Conservation (phyloP, 2,888 invertebrate genomes). For the Carpatolechia fugitivella region DNA sequence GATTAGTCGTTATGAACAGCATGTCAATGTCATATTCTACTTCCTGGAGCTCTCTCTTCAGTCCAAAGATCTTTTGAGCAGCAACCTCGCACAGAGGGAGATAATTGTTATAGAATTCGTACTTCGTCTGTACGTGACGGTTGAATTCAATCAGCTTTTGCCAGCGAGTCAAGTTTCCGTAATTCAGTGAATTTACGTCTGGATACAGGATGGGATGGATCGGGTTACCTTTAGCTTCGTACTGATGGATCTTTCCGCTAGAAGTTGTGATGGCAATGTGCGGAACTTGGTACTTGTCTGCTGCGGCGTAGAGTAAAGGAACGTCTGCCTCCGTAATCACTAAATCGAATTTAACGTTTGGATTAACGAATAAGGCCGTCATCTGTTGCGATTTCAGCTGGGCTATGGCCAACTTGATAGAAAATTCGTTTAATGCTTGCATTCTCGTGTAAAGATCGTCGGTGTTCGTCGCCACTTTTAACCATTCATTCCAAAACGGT, state of each 20-base stretch:
- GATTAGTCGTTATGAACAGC: constrained; percentile 61
- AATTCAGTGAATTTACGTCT: constrained; percentile 65
- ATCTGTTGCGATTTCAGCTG: constrained; percentile 65
- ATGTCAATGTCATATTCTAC: constrained; percentile 68
- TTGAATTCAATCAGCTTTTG: constrained; percentile 54
- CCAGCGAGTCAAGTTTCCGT: constrained; percentile 60
- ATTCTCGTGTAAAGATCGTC: constrained; percentile 56
- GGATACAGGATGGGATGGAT: constrained; percentile 73
- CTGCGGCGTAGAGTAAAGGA: constrained; percentile 69
- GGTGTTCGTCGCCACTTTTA: constrained; percentile 50
- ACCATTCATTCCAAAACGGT: constrained; percentile 60
- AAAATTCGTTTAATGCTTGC: constrained; percentile 51
- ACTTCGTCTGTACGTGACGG: constrained; percentile 49
- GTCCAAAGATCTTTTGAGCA: constrained; percentile 55
- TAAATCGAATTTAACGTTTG: constrained; percentile 74
- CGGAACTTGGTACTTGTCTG: constrained; percentile 75
- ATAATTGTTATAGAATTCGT: constrained; percentile 59
- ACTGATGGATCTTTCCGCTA: constrained; percentile 66
- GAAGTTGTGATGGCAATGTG: constrained; percentile 74
- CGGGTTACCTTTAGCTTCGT: constrained; percentile 74
- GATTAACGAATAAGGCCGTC: constrained; percentile 58
- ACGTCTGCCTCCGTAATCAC: constrained; percentile 77
- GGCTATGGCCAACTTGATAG: constrained; percentile 56
- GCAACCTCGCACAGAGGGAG: constrained; percentile 57
- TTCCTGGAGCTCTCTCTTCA: constrained; percentile 53